These are phyloP conservation scores for Arothron firmamentum DNA, from an alignment of 2,113 vertebrate species.

Conservation along the genomic window DNA sequence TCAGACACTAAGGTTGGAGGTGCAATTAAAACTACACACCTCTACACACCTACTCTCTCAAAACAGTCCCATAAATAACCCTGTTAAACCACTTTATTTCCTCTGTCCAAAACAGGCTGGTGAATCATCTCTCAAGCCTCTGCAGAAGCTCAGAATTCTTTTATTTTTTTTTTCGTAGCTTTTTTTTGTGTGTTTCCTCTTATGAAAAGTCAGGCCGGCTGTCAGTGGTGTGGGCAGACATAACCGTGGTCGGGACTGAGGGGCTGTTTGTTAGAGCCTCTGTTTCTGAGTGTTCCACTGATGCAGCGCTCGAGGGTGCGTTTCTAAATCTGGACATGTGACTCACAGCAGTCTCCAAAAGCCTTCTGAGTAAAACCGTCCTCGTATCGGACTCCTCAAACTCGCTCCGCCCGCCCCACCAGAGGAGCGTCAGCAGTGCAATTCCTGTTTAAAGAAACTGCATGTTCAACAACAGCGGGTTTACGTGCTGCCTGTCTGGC, in stretches of 20 bases:
- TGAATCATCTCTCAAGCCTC: slow-evolving; percentile 25
- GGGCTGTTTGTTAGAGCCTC: no score
- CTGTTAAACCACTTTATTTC: no score
- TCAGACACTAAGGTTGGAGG: background rate
- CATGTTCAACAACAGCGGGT: background rate
- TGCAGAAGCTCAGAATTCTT: background rate
- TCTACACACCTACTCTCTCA: background rate
- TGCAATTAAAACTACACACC: background rate
- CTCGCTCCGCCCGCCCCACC: no score
- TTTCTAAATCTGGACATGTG: no score
- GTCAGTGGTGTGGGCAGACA: background rate
- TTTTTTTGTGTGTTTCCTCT: slow-evolving; percentile 26
- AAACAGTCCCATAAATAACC: background rate
- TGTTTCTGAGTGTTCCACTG: no score
- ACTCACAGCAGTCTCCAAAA: no score
- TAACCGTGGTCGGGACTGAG: no score
- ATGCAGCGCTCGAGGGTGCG: no score
- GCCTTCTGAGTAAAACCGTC: no score
- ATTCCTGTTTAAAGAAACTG: slow-evolving; percentile 43
- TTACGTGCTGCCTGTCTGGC: slow-evolving; percentile 30
- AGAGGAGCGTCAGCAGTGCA: background rate
- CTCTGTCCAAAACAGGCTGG: slow-evolving; percentile 12
- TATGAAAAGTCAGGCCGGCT: background rate
- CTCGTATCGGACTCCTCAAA: no score
- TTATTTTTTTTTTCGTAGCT: no score